Percentiles rank a stretch among this genome's conserved stretches.
Evolutionary conservation across 2,113 vertebrate genomes (phyloP).

Genomic region (Cricetomys ansorgei): DNA sequence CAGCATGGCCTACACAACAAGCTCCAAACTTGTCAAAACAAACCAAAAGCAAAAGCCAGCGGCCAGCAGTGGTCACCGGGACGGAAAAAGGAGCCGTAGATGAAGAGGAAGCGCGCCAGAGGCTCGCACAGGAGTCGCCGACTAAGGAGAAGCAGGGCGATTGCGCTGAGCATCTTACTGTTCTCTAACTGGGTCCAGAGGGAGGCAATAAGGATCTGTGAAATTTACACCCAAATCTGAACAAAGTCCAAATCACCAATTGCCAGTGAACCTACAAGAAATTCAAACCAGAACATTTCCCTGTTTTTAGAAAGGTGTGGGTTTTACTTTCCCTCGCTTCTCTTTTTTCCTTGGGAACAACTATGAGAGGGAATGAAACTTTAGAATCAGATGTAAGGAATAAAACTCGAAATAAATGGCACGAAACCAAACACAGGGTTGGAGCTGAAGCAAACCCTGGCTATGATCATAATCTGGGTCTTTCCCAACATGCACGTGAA

Average conservation of each 20-base stretch:
- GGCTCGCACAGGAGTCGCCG: not conserved
- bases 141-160: not conserved
- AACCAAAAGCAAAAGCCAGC: not conserved
- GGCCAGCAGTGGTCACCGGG: not conserved
- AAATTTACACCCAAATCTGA: conserved; percentile 67
- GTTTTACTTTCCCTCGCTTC: not conserved
- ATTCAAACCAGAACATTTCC: conserved; percentile 72
- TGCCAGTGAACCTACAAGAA: conserved; percentile 70
- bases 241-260: conserved; percentile 28
- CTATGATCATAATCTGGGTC: conserved; percentile 35
- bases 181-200: not conserved
- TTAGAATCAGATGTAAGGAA: conserved; percentile 63
- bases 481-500: conserved; percentile 39
- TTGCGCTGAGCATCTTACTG: not conserved
- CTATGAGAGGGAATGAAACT: conserved; percentile 13
- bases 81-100: not conserved
- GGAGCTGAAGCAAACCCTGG: conserved; percentile 48
- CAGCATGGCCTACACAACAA: not conserved
- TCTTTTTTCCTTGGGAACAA: not conserved
- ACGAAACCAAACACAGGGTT: conserved; percentile 51
- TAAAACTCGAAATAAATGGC: conserved; percentile 66
- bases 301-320: conserved; percentile 39
- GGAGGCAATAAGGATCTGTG: conserved; percentile 39
- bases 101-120: not conserved
- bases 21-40: not conserved